phyloP scores from a whole-genome alignment of 2,797 vertebrate species.

The Coregonus sp. region DNA sequence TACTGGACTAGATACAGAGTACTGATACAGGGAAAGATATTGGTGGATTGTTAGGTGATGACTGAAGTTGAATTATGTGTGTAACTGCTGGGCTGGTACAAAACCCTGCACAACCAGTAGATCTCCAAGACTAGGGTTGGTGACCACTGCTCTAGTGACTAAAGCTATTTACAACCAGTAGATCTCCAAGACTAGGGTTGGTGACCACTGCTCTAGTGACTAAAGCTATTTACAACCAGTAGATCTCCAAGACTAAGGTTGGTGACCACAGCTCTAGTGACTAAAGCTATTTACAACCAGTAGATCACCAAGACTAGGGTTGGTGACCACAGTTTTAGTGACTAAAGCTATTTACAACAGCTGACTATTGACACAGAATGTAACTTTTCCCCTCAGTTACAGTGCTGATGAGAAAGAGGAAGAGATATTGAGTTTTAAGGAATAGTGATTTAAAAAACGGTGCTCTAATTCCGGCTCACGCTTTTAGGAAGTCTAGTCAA shows the following conservation, averaged over 20 bases:
- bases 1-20: too few species aligned
- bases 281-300: too few species aligned
- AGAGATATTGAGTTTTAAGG: constrained; percentile 54
- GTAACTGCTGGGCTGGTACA: neutral
- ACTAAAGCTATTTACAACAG: neutral
- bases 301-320: neutral
- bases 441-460: constrained; percentile 42
- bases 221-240: too few species aligned
- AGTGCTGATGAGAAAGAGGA: constrained; percentile 51
- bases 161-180: too few species aligned
- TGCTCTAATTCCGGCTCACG: neutral
- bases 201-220: too few species aligned
- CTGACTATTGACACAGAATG: neutral
- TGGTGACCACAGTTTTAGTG: neutral
- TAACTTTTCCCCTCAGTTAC: constrained; percentile 14
- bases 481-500: neutral
- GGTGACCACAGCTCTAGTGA: too few species aligned
- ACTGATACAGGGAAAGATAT: too few species aligned
- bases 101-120: neutral
- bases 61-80: neutral
- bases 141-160: too few species aligned
- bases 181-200: too few species aligned
- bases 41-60: too few species aligned
- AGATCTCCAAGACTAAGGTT: too few species aligned
- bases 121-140: too few species aligned